A percentile compares a stretch with the other conserved stretches of the same genome.
Evolutionary conservation across 1,140 invertebrate species (phyloP).

Genomic region (Drosophila mayri): DNA sequence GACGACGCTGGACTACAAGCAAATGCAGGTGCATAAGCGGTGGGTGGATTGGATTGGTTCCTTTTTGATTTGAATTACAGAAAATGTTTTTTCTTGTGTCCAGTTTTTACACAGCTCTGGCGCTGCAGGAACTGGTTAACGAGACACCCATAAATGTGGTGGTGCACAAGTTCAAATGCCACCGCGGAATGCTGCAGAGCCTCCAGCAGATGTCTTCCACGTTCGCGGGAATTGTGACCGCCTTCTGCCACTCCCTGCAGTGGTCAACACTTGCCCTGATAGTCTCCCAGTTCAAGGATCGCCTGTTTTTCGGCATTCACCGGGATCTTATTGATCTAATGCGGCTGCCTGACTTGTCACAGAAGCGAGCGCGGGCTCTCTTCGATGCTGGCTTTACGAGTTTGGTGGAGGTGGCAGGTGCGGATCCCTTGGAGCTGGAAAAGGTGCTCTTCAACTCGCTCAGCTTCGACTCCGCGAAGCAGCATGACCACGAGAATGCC

Average conservation of each 20-base stretch:
- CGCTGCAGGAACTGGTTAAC: conserved; percentile 96
- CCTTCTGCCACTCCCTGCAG: conserved; percentile 96
- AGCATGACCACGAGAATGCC: conserved; percentile 89
- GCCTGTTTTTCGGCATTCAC: conserved; percentile 97
- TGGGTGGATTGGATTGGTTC: conserved; percentile 37
- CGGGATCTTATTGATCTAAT: conserved; percentile 97
- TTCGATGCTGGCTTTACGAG: conserved; percentile 94
- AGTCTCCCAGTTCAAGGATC: conserved; percentile 96
- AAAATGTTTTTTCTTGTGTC: not conserved
- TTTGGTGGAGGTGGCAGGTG: conserved; percentile 91
- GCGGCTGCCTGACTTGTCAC: conserved; percentile 93
- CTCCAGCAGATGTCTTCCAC: conserved; percentile 97
- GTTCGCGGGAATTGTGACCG: conserved; percentile 96
- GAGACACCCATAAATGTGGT: conserved; percentile 94
- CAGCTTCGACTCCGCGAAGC: conserved; percentile 94
- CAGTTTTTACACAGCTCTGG: conserved; percentile 96
- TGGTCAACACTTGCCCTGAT: conserved; percentile 96
- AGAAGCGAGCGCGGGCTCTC: conserved; percentile 92
- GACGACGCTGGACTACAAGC: conserved; percentile 86
- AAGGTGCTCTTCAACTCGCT: conserved; percentile 91
- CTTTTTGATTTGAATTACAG: not conserved
- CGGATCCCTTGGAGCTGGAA: conserved; percentile 89
- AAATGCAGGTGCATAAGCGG: conserved; percentile 87
- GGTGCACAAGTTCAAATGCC: conserved; percentile 93
- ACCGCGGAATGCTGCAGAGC: conserved; percentile 95